phyloP scores from a whole-genome alignment of 1,140 invertebrate species.

The Nylanderia fulva region DNA sequence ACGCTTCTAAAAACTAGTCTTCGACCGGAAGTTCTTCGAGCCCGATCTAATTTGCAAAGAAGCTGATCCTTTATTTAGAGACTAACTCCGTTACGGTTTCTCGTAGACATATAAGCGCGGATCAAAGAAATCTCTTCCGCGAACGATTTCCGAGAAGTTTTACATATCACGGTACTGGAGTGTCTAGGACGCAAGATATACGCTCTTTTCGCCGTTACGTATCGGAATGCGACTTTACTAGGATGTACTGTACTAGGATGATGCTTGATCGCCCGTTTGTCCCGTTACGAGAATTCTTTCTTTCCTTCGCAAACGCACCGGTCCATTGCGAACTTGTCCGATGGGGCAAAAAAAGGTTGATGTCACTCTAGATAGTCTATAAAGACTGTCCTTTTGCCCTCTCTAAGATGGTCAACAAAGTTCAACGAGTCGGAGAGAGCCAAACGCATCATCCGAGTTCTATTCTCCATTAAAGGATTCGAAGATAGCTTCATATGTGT shows the following conservation, averaged over 20 bases:
- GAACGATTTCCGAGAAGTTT: slow-evolving; percentile 68
- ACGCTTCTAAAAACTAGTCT: slow-evolving; percentile 6
- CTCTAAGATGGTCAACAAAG: slow-evolving; percentile 65
- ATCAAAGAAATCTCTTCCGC: slow-evolving; percentile 60
- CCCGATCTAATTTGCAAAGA: slow-evolving; percentile 36
- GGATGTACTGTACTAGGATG: slow-evolving; percentile 53
- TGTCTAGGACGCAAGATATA: slow-evolving; percentile 16
- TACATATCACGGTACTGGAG: slow-evolving; percentile 63
- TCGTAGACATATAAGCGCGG: slow-evolving; percentile 1
- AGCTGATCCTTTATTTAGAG: not conserved
- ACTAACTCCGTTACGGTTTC: slow-evolving; percentile 47
- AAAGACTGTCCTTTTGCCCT: slow-evolving; percentile 64
- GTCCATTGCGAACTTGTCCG: slow-evolving; percentile 77
- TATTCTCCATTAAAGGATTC: slow-evolving; percentile 24
- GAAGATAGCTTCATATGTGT: not conserved
- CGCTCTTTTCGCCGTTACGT: slow-evolving; percentile 71
- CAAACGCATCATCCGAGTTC: not conserved
- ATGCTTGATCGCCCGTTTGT: slow-evolving; percentile 68
- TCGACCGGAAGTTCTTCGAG: not conserved
- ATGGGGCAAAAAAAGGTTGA: slow-evolving; percentile 77
- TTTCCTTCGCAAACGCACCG: slow-evolving; percentile 55
- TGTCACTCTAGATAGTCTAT: slow-evolving; percentile 64
- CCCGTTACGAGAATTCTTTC: slow-evolving; percentile 78
- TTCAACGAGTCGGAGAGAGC: slow-evolving; percentile 46
- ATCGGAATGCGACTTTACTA: slow-evolving; percentile 73